Evolutionary conservation across 2,113 vertebrate species (phyloP), one percentile per base, ranked within the genome.

Genomic region (Lophochroa leadbeateri): DNA sequence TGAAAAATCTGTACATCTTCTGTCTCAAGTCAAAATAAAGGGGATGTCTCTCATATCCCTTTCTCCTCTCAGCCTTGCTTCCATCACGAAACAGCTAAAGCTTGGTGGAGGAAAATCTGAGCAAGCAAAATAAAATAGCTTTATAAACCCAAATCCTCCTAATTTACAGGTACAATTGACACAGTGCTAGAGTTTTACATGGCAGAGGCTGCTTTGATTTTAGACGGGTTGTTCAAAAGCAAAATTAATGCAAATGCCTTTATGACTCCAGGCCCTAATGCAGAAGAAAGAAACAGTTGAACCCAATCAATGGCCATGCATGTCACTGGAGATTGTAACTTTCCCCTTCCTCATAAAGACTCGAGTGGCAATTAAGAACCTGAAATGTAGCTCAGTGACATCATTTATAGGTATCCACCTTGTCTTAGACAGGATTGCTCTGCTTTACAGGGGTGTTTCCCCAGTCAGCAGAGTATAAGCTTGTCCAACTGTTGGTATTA

Each of bases 261-360:
- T 90, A 60, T 29, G 20, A 39, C 29, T 15, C 23, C 0, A 0
- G 14, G 23, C 70, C 37, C 39, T 61, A 37, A 61, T 55, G 41
- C 17, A 39, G 37, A 72, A 80, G 67, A 84, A 82, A 28, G 15
- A 17, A 12, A 69, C 11, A 64, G 9, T 16, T 83, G 23, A 85
- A 28, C 16, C 61, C 25, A 71, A 10, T 3, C 0, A 1, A 49
- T 44, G 39, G 4, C 44, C 19, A 43, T 0, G 0, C 12, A 13
- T 9, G 11, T 50, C 19, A 21, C 9, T 57, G 23, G 35, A 75
- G 72, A 70, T 31, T 63, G 25, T 33, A 80, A 28, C 17, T 94
- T 74, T 57, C 27, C 17, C 18, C 17, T 67, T 82, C 44, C 47
- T 77, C 21, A 8, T 29, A 21, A 85, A 74, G 37, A 67, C 46